Conservation (phyloP, 2,113 vertebrate species). For the Dromaius novaehollandiae region DNA sequence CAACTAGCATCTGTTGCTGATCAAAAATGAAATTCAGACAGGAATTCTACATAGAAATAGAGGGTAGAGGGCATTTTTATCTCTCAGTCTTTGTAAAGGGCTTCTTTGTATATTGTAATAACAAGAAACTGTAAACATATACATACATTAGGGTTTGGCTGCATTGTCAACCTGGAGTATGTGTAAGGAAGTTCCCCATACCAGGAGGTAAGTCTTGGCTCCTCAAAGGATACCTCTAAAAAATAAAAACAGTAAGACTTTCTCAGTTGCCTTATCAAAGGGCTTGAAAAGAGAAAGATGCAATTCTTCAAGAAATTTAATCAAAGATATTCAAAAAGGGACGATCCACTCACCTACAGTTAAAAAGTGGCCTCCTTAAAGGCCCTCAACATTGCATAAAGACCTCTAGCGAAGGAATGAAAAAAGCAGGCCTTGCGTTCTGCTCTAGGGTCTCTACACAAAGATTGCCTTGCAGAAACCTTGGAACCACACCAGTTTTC, state of each 20-base stretch:
- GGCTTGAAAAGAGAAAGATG: background rate
- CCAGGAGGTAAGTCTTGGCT: conserved; percentile 94
- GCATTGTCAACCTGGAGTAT: conserved; percentile 89
- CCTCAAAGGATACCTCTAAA: conserved; percentile 86
- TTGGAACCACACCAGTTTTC: background rate
- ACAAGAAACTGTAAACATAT: background rate
- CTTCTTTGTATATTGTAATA: background rate
- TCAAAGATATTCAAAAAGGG: background rate
- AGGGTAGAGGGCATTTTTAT: background rate
- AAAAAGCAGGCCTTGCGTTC: background rate
- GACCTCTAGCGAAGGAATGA: background rate
- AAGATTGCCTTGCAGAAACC: background rate
- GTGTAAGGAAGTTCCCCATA: conserved; percentile 93
- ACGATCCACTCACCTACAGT: background rate
- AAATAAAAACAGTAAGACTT: conserved; percentile 38
- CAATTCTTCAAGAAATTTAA: background rate
- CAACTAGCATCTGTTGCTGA: background rate
- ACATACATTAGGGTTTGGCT: conserved; percentile 88
- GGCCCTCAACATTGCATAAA: background rate
- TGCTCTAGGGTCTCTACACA: background rate
- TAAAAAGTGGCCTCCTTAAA: background rate
- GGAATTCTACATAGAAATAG: background rate
- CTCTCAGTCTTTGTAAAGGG: background rate
- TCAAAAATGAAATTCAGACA: background rate
- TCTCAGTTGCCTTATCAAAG: background rate